Evolutionary conservation across 2,888 invertebrate genomes (phyloP).

Genomic region (Charanyca ferruginea): DNA sequence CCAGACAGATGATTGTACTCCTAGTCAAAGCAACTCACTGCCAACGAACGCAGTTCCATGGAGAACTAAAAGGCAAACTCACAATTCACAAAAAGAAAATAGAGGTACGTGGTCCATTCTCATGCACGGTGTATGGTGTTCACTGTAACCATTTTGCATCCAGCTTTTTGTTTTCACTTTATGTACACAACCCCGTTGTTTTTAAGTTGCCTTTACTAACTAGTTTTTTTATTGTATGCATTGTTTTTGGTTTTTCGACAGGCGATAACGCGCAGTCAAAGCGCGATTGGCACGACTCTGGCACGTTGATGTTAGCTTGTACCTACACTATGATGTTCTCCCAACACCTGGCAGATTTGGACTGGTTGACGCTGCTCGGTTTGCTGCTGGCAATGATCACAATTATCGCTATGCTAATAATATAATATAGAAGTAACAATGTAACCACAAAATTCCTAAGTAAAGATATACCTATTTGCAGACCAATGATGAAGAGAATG

Average conservation of each 20-base stretch:
- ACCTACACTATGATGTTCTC: constrained; percentile 94
- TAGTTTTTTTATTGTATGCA: constrained; percentile 70
- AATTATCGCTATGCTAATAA: constrained; percentile 93
- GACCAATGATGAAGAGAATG: constrained; percentile 5
- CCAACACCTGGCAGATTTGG: constrained; percentile 93
- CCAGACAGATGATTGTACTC: constrained; percentile 79
- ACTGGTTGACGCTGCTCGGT: constrained; percentile 94
- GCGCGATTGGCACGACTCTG: constrained; percentile 91
- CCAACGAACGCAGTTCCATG: constrained; percentile 87
- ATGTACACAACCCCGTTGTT: constrained; percentile 53
- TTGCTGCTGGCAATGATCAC: constrained; percentile 94
- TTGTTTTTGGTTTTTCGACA: constrained; percentile 82
- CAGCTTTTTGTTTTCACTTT: constrained; percentile 71
- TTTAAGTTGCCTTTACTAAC: constrained; percentile 64
- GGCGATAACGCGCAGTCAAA: constrained; percentile 87
- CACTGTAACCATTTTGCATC: constrained; percentile 87
- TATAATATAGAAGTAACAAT: constrained; percentile 76
- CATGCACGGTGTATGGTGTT: constrained; percentile 88
- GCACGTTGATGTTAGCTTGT: constrained; percentile 94
- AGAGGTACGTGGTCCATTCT: constrained; percentile 88
- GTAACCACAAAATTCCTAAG: constrained; percentile 43
- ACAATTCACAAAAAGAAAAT: constrained; percentile 87
- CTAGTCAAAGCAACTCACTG: constrained; percentile 88
- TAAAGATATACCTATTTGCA: constrained; percentile 19
- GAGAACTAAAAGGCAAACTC: constrained; percentile 86